A percentile compares a stretch with the other conserved stretches of the same genome.
phyloP scores from a whole-genome alignment of 2,888 invertebrate species.

The Glaucopsyche alexis region DNA sequence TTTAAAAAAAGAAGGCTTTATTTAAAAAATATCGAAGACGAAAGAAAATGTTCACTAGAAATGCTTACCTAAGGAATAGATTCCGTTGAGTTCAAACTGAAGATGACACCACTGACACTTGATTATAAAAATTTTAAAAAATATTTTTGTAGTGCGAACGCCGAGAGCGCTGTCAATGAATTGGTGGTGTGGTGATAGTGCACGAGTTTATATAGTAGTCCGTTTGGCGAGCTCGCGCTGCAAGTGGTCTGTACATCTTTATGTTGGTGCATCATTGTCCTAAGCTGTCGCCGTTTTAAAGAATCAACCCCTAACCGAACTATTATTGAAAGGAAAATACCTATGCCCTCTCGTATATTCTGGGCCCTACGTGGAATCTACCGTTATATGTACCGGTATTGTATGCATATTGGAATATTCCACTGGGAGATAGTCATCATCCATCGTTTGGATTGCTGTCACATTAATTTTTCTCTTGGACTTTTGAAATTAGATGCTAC shows the following conservation, averaged over 20 bases:
- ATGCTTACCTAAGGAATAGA: conserved; percentile 63
- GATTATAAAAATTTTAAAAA: conserved; percentile 46
- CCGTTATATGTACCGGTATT: conserved; percentile 12
- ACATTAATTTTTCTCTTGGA: not conserved
- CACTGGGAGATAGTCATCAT: not conserved
- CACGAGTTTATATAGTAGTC: conserved; percentile 64
- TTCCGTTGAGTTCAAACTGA: conserved; percentile 54
- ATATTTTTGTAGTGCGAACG: conserved; percentile 59
- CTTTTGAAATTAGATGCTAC: not conserved
- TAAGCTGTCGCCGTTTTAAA: conserved; percentile 25
- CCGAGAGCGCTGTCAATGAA: conserved; percentile 70
- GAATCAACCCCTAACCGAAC: conserved; percentile 16
- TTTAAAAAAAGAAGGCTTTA: conserved; percentile 7
- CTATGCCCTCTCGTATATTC: not conserved
- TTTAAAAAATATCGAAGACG: not conserved
- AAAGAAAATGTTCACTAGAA: not conserved
- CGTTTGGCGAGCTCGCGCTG: conserved; percentile 54
- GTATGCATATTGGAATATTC: conserved; percentile 18
- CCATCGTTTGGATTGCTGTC: not conserved
- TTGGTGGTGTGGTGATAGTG: conserved; percentile 67
- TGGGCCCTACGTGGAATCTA: not conserved
- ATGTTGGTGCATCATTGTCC: conserved; percentile 40
- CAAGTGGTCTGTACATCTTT: conserved; percentile 52
- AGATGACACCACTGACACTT: conserved; percentile 64
- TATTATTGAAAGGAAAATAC: conserved; percentile 12